A percentile compares a stretch with the other conserved stretches of the same genome.
Evolutionary conservation across 2,797 vertebrate genomes (phyloP).

Genomic region (Neosilurus hyrtlii): DNA sequence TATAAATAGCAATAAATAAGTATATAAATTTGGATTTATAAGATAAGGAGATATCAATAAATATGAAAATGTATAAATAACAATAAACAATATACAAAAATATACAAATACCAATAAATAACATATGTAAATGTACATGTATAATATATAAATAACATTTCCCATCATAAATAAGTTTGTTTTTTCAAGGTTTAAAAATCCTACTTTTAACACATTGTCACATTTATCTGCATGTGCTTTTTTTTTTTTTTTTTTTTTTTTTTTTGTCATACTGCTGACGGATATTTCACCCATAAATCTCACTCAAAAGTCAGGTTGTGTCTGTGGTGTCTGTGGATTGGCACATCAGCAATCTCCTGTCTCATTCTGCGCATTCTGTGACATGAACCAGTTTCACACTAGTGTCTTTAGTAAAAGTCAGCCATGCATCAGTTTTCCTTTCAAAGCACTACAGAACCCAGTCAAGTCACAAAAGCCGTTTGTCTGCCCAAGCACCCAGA

Average conservation of each 20-base stretch:
- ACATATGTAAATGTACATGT: too few relatives aligned
- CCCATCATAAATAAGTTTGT: neutral
- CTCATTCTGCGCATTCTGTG: neutral
- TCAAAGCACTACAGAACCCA: neutral
- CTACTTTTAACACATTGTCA: neutral
- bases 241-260: neutral
- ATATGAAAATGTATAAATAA: too few relatives aligned
- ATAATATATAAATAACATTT: neutral
- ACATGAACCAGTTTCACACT: neutral
- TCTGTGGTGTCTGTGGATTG: neutral
- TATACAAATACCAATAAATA: too few relatives aligned
- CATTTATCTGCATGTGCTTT: neutral
- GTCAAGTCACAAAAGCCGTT: slow-evolving; percentile 3
- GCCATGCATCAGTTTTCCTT: neutral
- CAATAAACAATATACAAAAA: too few relatives aligned
- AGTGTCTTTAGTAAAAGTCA: neutral
- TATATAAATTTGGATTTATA: too few relatives aligned
- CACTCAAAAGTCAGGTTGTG: too few relatives aligned
- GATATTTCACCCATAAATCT: neutral
- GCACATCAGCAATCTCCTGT: neutral
- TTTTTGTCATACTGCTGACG: neutral
- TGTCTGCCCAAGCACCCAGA: slow-evolving; percentile 20
- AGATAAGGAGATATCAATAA: too few relatives aligned
- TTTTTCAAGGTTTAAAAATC: neutral
- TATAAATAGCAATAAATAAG: neutral